Percentiles rank a stretch among this genome's conserved stretches.
Evolutionary conservation across 2,797 vertebrate genomes (phyloP).

Genomic region (Zenarchopterus dispar): DNA sequence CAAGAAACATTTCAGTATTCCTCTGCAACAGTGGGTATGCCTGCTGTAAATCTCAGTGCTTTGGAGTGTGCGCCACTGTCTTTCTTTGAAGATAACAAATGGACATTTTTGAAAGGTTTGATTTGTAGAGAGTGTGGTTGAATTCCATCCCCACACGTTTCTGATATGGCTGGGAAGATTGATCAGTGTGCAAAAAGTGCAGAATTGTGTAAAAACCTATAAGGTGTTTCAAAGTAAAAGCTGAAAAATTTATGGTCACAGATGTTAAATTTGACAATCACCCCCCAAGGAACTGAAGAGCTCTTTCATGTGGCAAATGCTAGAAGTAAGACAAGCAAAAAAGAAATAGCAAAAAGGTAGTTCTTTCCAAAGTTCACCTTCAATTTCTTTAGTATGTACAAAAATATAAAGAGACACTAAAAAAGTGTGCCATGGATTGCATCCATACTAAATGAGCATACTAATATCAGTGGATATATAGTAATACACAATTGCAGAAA

Average conservation of each 20-base stretch:
- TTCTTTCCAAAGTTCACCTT: not conserved
- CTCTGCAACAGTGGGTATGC: slow-evolving; percentile 41
- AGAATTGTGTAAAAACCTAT: slow-evolving; percentile 8
- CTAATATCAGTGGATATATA: too few species aligned
- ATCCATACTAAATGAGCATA: too few species aligned
- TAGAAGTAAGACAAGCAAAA: not conserved
- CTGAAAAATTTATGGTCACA: too few species aligned
- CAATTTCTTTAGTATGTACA: not conserved
- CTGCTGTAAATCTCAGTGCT: slow-evolving; percentile 36
- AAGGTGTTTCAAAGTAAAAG: slow-evolving; percentile 6
- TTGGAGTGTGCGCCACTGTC: slow-evolving; percentile 14
- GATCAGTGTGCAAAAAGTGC: not conserved
- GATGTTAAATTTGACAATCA: too few species aligned
- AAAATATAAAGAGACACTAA: not conserved
- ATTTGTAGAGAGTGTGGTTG: slow-evolving; percentile 14
- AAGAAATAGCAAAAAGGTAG: not conserved
- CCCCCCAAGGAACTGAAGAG: not conserved
- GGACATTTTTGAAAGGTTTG: slow-evolving; percentile 26
- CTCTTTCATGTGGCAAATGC: slow-evolving; percentile 2
- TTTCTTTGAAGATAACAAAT: slow-evolving; percentile 34
- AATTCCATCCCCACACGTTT: slow-evolving; percentile 11
- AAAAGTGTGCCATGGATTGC: not conserved
- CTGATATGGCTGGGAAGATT: slow-evolving; percentile 2
- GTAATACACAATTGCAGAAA: too few species aligned
- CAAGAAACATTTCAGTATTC: slow-evolving; percentile 69